Evolutionary conservation across 1,140 invertebrate genomes (phyloP).

Genomic region (Sinonovacula constricta): DNA sequence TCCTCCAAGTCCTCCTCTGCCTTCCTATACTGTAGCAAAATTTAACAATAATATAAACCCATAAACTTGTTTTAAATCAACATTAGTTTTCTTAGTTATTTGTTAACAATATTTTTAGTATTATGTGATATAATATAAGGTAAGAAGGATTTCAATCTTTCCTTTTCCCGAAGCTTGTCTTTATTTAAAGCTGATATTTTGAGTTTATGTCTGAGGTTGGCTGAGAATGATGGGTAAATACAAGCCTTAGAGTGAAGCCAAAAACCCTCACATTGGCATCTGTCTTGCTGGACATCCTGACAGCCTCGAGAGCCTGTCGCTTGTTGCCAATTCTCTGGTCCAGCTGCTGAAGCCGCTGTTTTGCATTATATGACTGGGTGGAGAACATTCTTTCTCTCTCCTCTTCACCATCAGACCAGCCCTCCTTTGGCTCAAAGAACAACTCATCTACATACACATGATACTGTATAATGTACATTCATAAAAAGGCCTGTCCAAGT

Average conservation of each 20-base stretch:
- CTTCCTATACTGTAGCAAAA: constrained; percentile 56
- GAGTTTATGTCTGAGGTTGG: too few species aligned
- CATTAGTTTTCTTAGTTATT: too few species aligned
- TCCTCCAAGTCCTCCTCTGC: constrained; percentile 82
- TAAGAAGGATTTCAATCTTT: too few species aligned
- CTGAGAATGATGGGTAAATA: too few species aligned
- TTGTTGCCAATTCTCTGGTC: constrained; percentile 78
- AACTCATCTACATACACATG: constrained; percentile 57
- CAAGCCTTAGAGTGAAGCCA: too few species aligned
- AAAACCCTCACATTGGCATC: constrained; percentile 49
- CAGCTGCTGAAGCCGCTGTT: constrained; percentile 88
- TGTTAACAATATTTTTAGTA: too few species aligned
- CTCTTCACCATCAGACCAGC: constrained; percentile 45
- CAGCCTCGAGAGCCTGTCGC: constrained; percentile 86
- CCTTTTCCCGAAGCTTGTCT: too few species aligned
- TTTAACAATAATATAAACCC: too few species aligned
- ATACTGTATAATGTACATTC: background rate
- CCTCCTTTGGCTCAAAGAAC: constrained; percentile 63
- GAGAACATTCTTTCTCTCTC: constrained; percentile 76
- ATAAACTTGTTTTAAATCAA: too few species aligned
- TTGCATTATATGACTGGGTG: constrained; percentile 90
- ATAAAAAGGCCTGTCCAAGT: too few species aligned
- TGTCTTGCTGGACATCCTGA: constrained; percentile 83
- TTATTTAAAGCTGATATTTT: too few species aligned
- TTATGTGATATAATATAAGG: too few species aligned